A percentile compares a stretch with the other conserved stretches of the same genome.
Evolutionary conservation across 2,113 vertebrate species (phyloP).

Genomic region (Pyrgilauda ruficollis): DNA sequence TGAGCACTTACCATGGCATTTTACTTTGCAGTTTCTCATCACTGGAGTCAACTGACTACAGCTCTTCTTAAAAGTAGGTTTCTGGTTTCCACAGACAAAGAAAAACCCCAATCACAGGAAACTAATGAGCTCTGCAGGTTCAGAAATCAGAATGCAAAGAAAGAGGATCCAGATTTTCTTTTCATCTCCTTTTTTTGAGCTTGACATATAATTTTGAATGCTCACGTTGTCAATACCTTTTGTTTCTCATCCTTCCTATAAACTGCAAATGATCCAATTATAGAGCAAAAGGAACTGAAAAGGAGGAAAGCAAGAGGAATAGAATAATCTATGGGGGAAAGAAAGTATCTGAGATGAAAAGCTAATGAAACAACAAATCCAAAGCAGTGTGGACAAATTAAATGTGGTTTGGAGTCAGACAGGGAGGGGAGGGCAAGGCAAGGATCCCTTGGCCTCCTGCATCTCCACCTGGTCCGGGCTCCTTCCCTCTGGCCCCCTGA

Average conservation of each 20-base stretch:
- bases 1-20: background rate
- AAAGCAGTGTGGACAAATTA: rapidly evolving
- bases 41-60: background rate
- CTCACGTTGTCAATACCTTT: constrained; percentile 12
- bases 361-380: background rate
- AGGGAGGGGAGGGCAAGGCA: background rate
- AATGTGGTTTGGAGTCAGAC: background rate
- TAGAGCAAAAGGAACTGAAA: background rate
- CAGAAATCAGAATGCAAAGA: background rate
- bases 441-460: background rate
- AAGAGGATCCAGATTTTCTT: constrained; percentile 5
- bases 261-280: constrained; percentile 36
- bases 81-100: background rate
- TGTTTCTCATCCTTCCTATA: constrained; percentile 25
- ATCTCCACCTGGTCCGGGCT: rapidly evolving
- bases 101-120: background rate
- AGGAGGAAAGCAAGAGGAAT: background rate
- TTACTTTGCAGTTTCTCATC: rapidly evolving
- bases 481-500: background rate
- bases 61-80: background rate
- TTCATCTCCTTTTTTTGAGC: background rate
- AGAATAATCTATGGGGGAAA: background rate
- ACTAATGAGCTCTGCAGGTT: background rate
- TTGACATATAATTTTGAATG: background rate
- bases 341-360: background rate